Base-by-base conservation (phyloP, 2,113 vertebrate genomes). In the Aptenodytes forsteri region DNA sequence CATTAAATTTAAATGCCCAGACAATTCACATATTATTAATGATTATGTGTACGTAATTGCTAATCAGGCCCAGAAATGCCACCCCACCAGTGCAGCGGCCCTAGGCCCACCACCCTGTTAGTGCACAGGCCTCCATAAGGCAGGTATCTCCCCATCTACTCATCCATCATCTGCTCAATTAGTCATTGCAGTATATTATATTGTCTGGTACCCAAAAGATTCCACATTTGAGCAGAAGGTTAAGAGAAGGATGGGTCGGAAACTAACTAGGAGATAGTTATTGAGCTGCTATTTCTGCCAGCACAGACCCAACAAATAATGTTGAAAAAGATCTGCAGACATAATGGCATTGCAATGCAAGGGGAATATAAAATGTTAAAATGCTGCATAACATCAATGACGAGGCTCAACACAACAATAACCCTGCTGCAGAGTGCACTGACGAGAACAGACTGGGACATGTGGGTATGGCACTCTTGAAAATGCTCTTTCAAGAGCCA, bases 101-200 rank as follows among this genome's bases (percentile, higher is more conserved):
- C 16, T 5, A 36, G 19, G 22, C 20, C 23, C 36, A 40, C 8
- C 50, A 22, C 7, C 18, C 14, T 0, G 0, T 6, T 26, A 17
- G 25, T 19, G 38, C 38, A 5, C 38, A 50, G 83, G 30, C 21
- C 26, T 81, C 73, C 64, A 19, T 16, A 38, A 0, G 2, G 56
- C 77, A 56, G 16, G 4, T 29, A 62, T 20, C 40, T 38, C 47
- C 91, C 80, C 67, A 66, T 40, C 85, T 46, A 25, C 55, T 36
- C 62, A 26, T 2, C 13, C 27, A 58, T 42, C 50, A 26, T 30
- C 62, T 54, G 22, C 36, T 58, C 80, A 46, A 2, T 49, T 65
- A 49, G 52, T 66, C 73, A 56, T 23, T 52, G 40, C 55, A 66
- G 56, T 27, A 30, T 12, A 16, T 56, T 26, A 34, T 6, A 49